Evolutionary conservation across 2,113 vertebrate species (phyloP).

Genomic region (Struthidea cinerea): DNA sequence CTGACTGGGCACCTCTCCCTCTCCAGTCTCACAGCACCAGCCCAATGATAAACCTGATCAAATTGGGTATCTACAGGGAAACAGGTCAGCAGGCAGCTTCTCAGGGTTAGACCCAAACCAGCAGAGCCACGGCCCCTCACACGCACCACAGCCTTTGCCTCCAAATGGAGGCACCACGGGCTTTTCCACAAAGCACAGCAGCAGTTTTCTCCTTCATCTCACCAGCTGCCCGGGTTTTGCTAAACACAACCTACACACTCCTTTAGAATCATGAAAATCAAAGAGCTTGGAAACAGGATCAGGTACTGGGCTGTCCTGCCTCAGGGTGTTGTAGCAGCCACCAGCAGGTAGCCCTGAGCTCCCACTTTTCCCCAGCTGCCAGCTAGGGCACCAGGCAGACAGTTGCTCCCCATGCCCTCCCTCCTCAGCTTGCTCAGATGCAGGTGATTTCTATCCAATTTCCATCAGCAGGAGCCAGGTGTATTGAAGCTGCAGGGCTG

Average conservation of each 20-base stretch:
- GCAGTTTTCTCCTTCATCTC: not conserved
- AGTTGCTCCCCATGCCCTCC: not conserved
- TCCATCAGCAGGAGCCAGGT: not conserved
- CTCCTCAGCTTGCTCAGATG: not conserved
- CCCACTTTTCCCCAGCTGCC: not conserved
- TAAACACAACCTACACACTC: not conserved
- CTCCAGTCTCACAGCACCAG: not conserved
- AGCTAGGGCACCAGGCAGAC: not conserved
- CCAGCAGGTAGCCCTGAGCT: not conserved
- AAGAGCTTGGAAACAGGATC: not conserved
- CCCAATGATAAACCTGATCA: not conserved
- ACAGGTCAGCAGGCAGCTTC: not conserved
- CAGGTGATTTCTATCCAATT: not conserved
- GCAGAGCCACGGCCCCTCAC: not conserved
- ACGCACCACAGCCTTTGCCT: not conserved
- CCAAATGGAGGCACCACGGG: accelerated
- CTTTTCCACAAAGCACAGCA: not conserved
- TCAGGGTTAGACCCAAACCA: not conserved
- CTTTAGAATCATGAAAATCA: not conserved
- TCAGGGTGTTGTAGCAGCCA: not conserved
- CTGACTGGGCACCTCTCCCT: not conserved
- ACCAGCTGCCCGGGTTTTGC: accelerated
- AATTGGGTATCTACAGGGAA: not conserved
- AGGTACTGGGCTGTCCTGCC: not conserved
- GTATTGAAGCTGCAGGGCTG: not conserved